Evolutionary conservation across 2,113 vertebrate genomes (phyloP).

Genomic region (Amazona guildingii): DNA sequence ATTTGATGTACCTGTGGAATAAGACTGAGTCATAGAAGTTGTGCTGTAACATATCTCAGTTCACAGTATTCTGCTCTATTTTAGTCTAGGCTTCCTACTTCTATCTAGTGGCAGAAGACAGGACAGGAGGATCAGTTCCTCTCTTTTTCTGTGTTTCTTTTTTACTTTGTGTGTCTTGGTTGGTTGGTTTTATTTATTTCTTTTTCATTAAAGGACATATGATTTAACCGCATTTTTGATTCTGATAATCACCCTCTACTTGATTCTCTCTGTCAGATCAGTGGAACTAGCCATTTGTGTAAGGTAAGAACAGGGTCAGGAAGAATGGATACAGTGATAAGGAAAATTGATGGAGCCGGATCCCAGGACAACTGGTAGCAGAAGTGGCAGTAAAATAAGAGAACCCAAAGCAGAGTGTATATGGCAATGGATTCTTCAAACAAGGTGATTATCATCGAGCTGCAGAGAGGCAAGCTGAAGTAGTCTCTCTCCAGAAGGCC

Average conservation of each 20-base stretch:
- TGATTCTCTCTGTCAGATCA: background rate
- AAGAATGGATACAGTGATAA: background rate
- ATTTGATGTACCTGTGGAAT: background rate
- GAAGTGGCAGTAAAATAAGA: background rate
- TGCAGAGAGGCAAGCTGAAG: background rate
- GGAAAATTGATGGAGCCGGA: background rate
- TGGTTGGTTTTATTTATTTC: background rate
- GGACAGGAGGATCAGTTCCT: background rate
- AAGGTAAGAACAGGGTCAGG: background rate
- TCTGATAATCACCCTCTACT: background rate
- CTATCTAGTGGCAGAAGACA: background rate
- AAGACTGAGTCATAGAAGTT: background rate
- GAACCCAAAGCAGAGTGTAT: background rate
- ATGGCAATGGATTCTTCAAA: background rate
- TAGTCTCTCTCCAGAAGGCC: background rate
- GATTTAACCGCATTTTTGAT: background rate
- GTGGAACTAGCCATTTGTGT: background rate
- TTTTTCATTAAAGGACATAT: background rate
- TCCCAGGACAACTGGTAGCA: background rate
- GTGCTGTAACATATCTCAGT: background rate
- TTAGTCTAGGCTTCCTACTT: background rate
- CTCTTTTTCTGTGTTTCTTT: background rate
- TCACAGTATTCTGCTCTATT: background rate
- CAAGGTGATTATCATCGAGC: background rate
- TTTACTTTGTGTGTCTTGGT: background rate